Conservation (phyloP, 2,888 invertebrate species). For the Priocnemis perturbator region DNA sequence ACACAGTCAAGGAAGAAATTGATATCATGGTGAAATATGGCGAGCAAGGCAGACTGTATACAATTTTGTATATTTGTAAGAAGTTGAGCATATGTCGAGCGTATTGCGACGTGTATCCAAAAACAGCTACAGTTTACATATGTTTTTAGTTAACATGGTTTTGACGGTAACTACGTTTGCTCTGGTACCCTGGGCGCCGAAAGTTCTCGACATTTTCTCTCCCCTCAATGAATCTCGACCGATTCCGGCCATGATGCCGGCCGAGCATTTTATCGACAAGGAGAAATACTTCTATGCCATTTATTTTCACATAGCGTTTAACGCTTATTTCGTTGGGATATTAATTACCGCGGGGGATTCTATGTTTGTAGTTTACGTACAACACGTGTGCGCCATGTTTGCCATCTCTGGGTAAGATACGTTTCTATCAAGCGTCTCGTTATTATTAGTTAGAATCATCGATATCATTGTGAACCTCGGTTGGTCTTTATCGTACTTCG, state of each 20-base stretch:
- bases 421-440: no score
- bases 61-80: slow-evolving; percentile 3
- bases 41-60: not conserved
- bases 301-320: not conserved
- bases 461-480: no score
- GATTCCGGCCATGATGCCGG: not conserved
- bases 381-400: slow-evolving; percentile 5
- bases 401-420: slow-evolving; percentile 2
- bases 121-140: not conserved
- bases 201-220: not conserved
- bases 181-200: not conserved
- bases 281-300: not conserved
- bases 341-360: not conserved
- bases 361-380: slow-evolving; percentile 3
- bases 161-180: not conserved
- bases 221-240: slow-evolving; percentile 9
- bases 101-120: not conserved
- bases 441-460: no score
- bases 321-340: no score
- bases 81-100: no score
- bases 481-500: not conserved
- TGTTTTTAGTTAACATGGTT: not conserved
- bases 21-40: not conserved
- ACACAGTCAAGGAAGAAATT: not conserved
- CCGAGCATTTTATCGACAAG: slow-evolving; percentile 9